Base-by-base conservation (phyloP, 2,888 invertebrate genomes). In the Diabrotica balteata region DNA sequence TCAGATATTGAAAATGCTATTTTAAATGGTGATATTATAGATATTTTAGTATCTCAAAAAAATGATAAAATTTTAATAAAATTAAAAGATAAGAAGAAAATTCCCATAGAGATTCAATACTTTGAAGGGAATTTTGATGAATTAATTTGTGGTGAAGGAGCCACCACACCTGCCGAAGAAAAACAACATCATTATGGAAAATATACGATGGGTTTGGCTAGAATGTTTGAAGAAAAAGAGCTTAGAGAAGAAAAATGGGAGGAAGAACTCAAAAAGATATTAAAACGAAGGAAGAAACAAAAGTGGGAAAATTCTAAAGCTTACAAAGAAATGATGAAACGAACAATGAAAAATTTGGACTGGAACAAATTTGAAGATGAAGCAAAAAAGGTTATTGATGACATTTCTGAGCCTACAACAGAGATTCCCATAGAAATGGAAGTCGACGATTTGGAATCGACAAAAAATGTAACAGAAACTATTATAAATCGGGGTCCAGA, bases 211-310 rank as follows among this genome's bases (percentile, higher is more conserved):
- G 88, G 90, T 58, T 80, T 92, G 32, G 90, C 88, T 59, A 90
- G 90, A 84, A 90, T 93, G 76, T 93, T 93, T 81, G 93, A 93
- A 84, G 91, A 90, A 62, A 93, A 92, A 81, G 92, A 92, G 80
- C 88, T 86, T 73, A 85, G 88, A 49, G 91, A 90, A 3, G 91
- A 91, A 77, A 88, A 90, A 79, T 84, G 88, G 88, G 84, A 88
- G 82, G 76, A 85, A 67, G 84, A 82, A 68, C 75, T 83, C 58
- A 81, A 80, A 67, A 80, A 79, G 70, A 82, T 82, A 22, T 75
- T 83, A 66, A 80, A 80, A 69, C 77, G 77, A 32, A 80, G 82
- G 63, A 83, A 80, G 70, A 81, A 81, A 59, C 81, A 83, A 59
- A 79, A 78, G 50, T 79, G 81, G 67, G 84, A 85, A 77, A 82